Conservation (phyloP, 2,113 vertebrate genomes). For the Megaceryle maxima region DNA sequence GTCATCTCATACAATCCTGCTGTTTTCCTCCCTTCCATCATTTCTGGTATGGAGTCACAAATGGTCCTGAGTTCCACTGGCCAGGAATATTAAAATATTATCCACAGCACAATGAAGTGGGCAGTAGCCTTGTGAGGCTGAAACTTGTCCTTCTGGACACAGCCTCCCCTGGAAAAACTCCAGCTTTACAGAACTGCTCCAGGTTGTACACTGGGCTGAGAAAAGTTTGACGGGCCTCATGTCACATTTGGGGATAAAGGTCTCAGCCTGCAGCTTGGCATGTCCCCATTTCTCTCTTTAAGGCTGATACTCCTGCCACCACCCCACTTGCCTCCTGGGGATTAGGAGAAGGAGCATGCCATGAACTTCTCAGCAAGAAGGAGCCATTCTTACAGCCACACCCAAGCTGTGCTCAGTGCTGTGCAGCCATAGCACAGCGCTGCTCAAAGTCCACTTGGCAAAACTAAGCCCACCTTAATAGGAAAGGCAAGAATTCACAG, state of each 20-base stretch:
- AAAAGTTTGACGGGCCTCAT: background rate
- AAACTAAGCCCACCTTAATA: background rate
- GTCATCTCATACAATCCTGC: background rate
- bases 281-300: background rate
- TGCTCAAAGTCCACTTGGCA: background rate
- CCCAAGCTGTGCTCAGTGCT: background rate
- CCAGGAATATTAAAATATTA: background rate
- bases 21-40: background rate
- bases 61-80: background rate
- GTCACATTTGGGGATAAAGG: background rate
- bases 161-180: background rate
- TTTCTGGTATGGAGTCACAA: background rate
- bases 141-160: background rate
- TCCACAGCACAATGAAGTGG: fast-evolving
- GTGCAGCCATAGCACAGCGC: background rate
- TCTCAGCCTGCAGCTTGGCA: background rate
- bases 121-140: background rate
- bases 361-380: background rate
- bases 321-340: background rate
- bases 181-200: background rate
- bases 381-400: background rate
- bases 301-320: background rate
- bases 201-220: background rate
- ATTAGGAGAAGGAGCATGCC: background rate
- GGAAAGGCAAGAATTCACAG: background rate